These are phyloP conservation scores for Cynopterus sphinx DNA, from an alignment of 2,797 vertebrate genomes.

Conservation along the genomic window DNA sequence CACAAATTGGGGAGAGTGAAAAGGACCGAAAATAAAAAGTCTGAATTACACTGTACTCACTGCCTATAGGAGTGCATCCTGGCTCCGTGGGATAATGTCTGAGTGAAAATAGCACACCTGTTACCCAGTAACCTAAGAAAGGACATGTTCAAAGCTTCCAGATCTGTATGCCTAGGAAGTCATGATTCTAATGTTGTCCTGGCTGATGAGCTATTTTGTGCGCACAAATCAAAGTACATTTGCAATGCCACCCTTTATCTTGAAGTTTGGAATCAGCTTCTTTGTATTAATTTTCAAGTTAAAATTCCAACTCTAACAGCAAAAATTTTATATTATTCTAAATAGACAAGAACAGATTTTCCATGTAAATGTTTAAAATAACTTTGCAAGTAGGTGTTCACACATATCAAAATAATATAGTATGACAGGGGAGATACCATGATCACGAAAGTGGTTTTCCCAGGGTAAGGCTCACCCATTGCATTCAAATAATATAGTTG, in stretches of 20 bases:
- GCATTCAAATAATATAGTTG: background rate
- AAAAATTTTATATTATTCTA: background rate
- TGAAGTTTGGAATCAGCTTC: background rate
- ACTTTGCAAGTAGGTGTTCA: conserved; percentile 6
- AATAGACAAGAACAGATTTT: background rate
- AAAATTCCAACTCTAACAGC: background rate
- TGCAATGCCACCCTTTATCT: background rate
- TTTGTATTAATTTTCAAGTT: conserved; percentile 14
- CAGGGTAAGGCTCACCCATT: too few species aligned
- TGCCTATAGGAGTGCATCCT: background rate
- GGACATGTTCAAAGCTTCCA: background rate
- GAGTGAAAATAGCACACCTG: background rate
- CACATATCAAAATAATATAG: background rate
- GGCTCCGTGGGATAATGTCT: background rate
- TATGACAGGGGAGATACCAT: too few species aligned
- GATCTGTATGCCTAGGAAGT: background rate
- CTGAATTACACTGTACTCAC: background rate
- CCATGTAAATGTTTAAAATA: conserved; percentile 41
- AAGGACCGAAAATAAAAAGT: background rate
- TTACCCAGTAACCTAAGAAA: background rate
- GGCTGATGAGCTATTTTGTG: background rate
- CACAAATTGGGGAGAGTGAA: background rate
- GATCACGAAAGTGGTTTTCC: too few species aligned
- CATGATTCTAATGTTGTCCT: background rate
- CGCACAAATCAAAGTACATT: background rate